Evolutionary conservation across 2,888 invertebrate genomes (phyloP), one percentile per base, ranked within the genome.

Genomic region (Eupithecia tripunctaria): DNA sequence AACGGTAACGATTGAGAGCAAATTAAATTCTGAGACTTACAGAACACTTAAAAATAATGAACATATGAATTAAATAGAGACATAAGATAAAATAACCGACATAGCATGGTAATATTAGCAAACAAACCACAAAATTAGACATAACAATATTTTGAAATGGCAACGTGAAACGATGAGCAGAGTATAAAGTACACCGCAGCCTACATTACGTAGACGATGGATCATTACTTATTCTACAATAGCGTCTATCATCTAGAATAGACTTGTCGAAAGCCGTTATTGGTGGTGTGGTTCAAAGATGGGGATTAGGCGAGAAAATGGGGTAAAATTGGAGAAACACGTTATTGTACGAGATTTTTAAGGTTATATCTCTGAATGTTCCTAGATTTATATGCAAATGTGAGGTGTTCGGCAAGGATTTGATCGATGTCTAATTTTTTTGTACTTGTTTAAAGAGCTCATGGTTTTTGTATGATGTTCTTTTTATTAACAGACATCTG

Each of bases 141-240:
- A 76, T 74, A 70, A 77, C 78, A 76, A 76, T 71, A 78, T 75
- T 75, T 74, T 76, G 69, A 66, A 77, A 79, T 72, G 75, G 74
- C 75, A 77, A 78, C 80, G 78, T 76, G 81, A 79, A 84, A 82
- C 77, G 76, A 71, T 80, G 82, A 83, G 68, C 43, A 60, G 80
- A 82, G 79, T 79, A 73, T 73, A 79, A 78, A 77, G 77, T 76
- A 79, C 77, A 80, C 77, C 80, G 78, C 78, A 81, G 82, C 80
- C 81, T 82, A 81, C 80, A 82, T 81, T 79, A 77, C 80, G 80
- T 78, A 79, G 77, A 72, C 71, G 79, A 78, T 75, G 73, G 81
- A 83, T 84, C 84, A 86, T 88, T 88, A 88, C 85, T 86, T 85
- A 87, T 83, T 80, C 82, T 78, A 90, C 89, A 90, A 90, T 88